Evolutionary conservation across 2,113 vertebrate species (phyloP).

Genomic region (Xiphorhynchus elegans): DNA sequence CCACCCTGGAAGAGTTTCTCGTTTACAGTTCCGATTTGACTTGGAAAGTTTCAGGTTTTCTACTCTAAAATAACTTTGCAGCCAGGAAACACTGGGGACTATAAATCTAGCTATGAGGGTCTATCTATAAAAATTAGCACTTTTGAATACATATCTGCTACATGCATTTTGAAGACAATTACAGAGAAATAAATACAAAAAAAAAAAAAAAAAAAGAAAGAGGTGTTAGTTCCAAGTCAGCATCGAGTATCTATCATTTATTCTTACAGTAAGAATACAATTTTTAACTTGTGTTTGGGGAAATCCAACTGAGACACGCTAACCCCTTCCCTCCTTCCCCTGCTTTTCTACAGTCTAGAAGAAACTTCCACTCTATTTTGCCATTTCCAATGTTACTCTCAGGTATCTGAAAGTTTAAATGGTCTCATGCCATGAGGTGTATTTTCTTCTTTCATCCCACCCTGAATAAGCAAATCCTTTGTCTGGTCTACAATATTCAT

Average conservation of each 20-base stretch:
- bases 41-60: background rate
- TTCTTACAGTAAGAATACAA: too few species aligned
- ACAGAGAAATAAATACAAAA: background rate
- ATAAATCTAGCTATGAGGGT: background rate
- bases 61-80: background rate
- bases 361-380: background rate
- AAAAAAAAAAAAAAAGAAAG: background rate
- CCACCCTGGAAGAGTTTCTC: background rate
- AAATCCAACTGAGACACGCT: background rate
- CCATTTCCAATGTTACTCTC: background rate
- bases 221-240: background rate
- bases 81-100: background rate
- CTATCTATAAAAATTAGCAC: background rate
- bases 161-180: background rate
- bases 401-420: background rate
- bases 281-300: background rate
- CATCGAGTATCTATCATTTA: background rate
- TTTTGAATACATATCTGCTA: background rate
- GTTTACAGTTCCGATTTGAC: background rate
- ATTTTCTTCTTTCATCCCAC: background rate
- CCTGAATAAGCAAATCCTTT: conserved; percentile 21
- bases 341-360: background rate
- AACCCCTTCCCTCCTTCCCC: background rate
- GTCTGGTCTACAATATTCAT: background rate
- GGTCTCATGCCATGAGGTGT: background rate